Evolutionary conservation across 2,113 vertebrate genomes (phyloP), one percentile per base, ranked within the genome.

Genomic region (Dunckerocampus dactyliophorus): DNA sequence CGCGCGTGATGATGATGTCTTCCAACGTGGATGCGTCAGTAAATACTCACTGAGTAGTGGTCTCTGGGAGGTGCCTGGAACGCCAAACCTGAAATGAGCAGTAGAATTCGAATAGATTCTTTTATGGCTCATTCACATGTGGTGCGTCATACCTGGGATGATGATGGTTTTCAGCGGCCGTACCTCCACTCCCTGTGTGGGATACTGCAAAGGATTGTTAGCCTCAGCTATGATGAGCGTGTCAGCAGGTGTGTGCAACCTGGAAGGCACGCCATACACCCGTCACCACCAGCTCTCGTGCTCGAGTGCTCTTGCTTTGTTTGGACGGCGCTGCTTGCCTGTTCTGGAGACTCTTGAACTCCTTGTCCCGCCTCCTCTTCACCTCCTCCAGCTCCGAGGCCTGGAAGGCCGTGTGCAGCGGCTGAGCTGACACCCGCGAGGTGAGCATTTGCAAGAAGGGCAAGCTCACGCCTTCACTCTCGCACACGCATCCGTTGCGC

Each of bases 121-220:
- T n/a, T n/a, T n/a, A n/a, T 28, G 17, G 14, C 39, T 2, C 6
- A 51, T 7, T 14, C 21, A 52, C 7, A 1, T 8, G 2, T 28
- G 24, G 48, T 11, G 48, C 48, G 5, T 72, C 7, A 16, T 57
- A 95, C 94, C 95, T 87, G 93, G 94, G 72, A 96, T 92, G 67
- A 95, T 80, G 71, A 93, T 92, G 39, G 92, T 94, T 85, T 88
- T 92, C 58, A 93, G 88, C 1, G 95, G 95, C 46, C 89, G 91
- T 16, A 95, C 92, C 63, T 94, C 93, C 56, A 95, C 87, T 0
- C 95, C 95, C 74, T 95, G 94, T 3, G 89, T 85, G 1, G 95
- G 95, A 67, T 93, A 97, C 72, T 95, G 93, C 47, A 96, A 86
- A 4, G 95, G 95, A 60, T 74, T 94, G 82, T 97, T 95, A 56